Base-by-base conservation (phyloP, 1,140 invertebrate species). In the Zaprionus gabonicus region DNA sequence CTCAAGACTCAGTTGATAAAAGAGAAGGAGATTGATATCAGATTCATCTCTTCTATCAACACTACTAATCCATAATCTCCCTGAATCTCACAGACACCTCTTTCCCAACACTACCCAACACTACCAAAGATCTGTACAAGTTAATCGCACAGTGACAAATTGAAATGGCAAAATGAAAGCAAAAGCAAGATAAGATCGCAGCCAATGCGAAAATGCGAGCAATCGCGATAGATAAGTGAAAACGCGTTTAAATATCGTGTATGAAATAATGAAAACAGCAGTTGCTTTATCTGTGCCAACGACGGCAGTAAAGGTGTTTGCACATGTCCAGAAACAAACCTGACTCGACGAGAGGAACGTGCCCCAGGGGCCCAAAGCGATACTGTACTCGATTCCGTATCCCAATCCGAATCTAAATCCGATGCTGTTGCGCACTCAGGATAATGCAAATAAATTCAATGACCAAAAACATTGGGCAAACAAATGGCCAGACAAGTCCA, bases 371-470 rank as follows among this genome's bases (percentile, higher is more conserved):
- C 15, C n/a, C 15, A 34, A 0, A 41, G 38, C 15, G 46, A 51
- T 51, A 12, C 20, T 20, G 17, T 34, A 9, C 31, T 13, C 44
- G 20, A 44, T 20, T 25, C 34, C 44, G 20, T 44, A 15, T 25
- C 34, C 41, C n/a, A 46, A n/a, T 31, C 20, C 55, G 28, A 17
- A 56, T 41, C 34, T 13, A 28, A 65, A 15, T 53, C 31, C 58
- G 20, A 56, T 28, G 34, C 23, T 34, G 49, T 25, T 44, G 31
- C 46, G 31, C 27, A 56, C 60, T 34, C 72, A 88, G 85, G 85
- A 90, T 90, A 88, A 90, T 90, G 86, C 66, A 90, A 82, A 90
- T 90, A 90, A 90, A 90, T 90, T 90, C 79, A 90, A 82, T 71
- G 65, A 65, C 49, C 68, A 73, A 80, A 70, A 84, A 71, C 69